Evolutionary conservation across 2,113 vertebrate genomes (phyloP).

Genomic region (Merops nubicus): DNA sequence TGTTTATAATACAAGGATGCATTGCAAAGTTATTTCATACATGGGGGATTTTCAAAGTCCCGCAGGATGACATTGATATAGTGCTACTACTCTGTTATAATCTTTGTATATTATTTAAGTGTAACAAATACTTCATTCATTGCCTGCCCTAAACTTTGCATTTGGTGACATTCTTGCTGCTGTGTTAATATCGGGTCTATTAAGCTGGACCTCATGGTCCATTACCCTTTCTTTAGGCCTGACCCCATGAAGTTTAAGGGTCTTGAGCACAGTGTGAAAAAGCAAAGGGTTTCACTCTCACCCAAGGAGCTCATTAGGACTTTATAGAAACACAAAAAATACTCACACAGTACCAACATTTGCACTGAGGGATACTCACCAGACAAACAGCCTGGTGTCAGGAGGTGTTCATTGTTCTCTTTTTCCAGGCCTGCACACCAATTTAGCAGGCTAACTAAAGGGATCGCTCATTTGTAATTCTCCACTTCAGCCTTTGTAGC

Average conservation of each 20-base stretch:
- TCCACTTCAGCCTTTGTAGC: constrained; percentile 69
- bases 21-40: constrained; percentile 69
- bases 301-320: constrained; percentile 96
- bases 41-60: constrained; percentile 73
- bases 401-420: constrained; percentile 85
- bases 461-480: constrained; percentile 75
- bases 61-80: constrained; percentile 79
- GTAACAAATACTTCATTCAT: constrained; percentile 85
- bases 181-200: constrained; percentile 86
- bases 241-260: constrained; percentile 90
- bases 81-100: constrained; percentile 76
- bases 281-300: constrained; percentile 88
- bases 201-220: constrained; percentile 88
- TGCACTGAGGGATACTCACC: constrained; percentile 86
- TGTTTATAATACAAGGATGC: constrained; percentile 36
- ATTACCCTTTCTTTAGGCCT: constrained; percentile 89
- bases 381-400: constrained; percentile 92
- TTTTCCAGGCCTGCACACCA: constrained; percentile 74
- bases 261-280: constrained; percentile 92
- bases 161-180: constrained; percentile 86
- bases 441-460: constrained; percentile 69
- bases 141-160: constrained; percentile 81
- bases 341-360: constrained; percentile 90
- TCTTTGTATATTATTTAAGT: constrained; percentile 83
- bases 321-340: constrained; percentile 95